phyloP scores from a whole-genome alignment of 2,888 invertebrate genomes.

The Villa cingulata region DNA sequence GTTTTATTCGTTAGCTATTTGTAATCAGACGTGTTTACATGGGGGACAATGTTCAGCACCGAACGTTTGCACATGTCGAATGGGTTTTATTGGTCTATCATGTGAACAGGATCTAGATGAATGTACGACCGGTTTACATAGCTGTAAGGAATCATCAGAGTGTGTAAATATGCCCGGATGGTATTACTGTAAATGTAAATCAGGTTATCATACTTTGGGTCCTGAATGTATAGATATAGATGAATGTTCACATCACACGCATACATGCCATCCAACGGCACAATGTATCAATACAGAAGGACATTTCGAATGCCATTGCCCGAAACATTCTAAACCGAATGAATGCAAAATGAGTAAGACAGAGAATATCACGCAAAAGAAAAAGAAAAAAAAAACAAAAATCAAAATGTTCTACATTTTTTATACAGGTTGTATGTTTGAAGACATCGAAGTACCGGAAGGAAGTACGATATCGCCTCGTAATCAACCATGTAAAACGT shows the following conservation, averaged over 20 bases:
- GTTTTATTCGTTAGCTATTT: constrained; percentile 46
- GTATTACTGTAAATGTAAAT: constrained; percentile 75
- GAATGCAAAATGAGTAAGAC: constrained; percentile 52
- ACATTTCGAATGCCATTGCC: constrained; percentile 63
- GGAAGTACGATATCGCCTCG: constrained; percentile 40
- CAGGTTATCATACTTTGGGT: constrained; percentile 54
- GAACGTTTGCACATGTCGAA: constrained; percentile 62
- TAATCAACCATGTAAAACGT: constrained; percentile 39
- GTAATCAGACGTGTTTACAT: constrained; percentile 66
- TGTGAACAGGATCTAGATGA: constrained; percentile 83
- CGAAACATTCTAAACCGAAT: constrained; percentile 30
- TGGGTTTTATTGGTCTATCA: constrained; percentile 66
- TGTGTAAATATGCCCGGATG: constrained; percentile 84
- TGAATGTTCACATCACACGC: constrained; percentile 61
- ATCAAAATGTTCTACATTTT: not conserved
- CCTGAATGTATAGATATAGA: constrained; percentile 53
- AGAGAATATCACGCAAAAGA: not conserved
- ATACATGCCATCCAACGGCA: constrained; percentile 68
- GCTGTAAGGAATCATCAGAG: constrained; percentile 60
- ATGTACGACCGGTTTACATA: constrained; percentile 54
- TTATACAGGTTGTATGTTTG: constrained; percentile 55
- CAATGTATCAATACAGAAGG: constrained; percentile 70
- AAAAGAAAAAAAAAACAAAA: not conserved
- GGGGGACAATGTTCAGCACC: constrained; percentile 69
- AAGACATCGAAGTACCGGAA: constrained; percentile 47